These are phyloP conservation scores for Hypocryptadius cinnamomeus DNA, from an alignment of 2,113 vertebrate species.

Conservation along the genomic window DNA sequence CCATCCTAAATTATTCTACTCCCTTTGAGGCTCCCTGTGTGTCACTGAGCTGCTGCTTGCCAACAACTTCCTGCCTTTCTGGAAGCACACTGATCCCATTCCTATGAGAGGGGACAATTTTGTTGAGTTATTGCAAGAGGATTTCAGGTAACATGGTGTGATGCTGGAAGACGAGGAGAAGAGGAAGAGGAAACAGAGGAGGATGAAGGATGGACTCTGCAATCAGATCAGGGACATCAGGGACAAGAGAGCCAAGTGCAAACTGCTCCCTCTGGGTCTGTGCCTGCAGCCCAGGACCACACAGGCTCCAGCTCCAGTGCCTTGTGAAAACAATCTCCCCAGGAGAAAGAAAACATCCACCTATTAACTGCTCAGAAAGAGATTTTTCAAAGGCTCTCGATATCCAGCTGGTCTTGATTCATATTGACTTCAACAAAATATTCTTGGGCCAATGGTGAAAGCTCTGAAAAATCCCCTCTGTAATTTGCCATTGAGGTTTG, in stretches of 20 bases:
- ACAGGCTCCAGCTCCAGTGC: background rate
- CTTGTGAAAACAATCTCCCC: slow-evolving; percentile 35
- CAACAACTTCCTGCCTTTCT: background rate
- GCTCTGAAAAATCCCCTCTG: slow-evolving; percentile 13
- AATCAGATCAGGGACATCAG: background rate
- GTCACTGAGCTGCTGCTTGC: background rate
- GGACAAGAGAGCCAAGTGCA: background rate
- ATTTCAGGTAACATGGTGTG: background rate
- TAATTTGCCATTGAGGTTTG: slow-evolving; percentile 20
- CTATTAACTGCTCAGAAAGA: slow-evolving; percentile 24
- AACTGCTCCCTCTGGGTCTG: background rate
- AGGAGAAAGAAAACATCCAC: slow-evolving; percentile 36
- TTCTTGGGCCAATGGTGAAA: background rate
- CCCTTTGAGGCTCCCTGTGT: background rate
- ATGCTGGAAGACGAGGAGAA: background rate
- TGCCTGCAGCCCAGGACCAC: background rate
- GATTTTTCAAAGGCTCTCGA: slow-evolving; percentile 39
- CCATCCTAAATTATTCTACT: background rate
- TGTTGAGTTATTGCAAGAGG: background rate
- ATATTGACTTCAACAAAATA: slow-evolving; percentile 24
- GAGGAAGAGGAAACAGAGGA: background rate
- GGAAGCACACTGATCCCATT: background rate
- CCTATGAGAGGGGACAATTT: background rate
- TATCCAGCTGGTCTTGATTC: slow-evolving; percentile 48
- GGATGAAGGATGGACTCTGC: background rate